Conservation (phyloP, 2,888 invertebrate species). For the Schizotus pectinicornis region DNA sequence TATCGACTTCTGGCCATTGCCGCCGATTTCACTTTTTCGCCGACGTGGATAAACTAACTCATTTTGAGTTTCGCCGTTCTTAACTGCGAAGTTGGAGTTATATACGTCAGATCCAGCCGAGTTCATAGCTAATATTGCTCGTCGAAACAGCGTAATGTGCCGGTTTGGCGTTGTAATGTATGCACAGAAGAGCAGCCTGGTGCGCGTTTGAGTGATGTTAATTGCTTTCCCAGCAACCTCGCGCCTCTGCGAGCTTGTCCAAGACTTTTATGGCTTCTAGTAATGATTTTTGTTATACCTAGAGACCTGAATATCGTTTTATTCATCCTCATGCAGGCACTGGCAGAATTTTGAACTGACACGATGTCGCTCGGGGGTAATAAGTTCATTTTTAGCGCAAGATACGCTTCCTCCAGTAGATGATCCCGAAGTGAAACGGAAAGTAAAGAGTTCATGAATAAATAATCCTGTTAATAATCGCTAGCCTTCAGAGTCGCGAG, state of each 20-base stretch:
- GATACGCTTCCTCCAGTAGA: no score
- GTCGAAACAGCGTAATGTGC: constrained; percentile 45
- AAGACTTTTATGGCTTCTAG: constrained; percentile 42
- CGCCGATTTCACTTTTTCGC: neutral
- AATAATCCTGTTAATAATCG: no score
- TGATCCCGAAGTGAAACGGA: no score
- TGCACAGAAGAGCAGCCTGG: constrained; percentile 48
- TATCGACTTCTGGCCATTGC: no score
- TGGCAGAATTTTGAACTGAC: neutral
- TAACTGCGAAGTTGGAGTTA: constrained; percentile 36
- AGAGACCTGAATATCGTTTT: constrained; percentile 36
- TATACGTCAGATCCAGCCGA: constrained; percentile 41
- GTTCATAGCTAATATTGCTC: constrained; percentile 47
- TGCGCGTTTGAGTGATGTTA: constrained; percentile 53
- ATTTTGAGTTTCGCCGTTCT: constrained; percentile 11
- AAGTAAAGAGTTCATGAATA: no score
- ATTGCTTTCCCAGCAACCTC: constrained; percentile 51
- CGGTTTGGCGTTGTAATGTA: constrained; percentile 42
- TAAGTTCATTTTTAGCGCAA: no score
- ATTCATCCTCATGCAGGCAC: constrained; percentile 13
- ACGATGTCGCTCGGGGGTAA: no score
- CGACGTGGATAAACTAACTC: constrained; percentile 8
- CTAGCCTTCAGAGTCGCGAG: no score
- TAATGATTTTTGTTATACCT: constrained; percentile 41
- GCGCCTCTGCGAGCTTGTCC: constrained; percentile 44